A percentile compares a stretch with the other conserved stretches of the same genome.
phyloP scores from a whole-genome alignment of 2,113 vertebrate genomes.

The Phaetusa simplex region DNA sequence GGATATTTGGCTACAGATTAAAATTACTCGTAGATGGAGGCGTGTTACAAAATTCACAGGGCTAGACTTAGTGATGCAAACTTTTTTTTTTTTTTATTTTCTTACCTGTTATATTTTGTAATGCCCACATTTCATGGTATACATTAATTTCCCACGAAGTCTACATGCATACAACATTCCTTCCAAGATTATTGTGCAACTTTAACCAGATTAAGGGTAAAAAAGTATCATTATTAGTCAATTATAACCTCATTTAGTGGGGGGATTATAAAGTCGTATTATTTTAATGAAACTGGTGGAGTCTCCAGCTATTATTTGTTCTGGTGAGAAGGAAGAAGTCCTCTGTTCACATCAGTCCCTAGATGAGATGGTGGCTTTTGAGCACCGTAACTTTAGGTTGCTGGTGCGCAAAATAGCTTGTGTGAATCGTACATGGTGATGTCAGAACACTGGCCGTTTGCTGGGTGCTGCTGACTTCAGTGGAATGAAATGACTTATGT shows the following conservation, averaged over 20 bases:
- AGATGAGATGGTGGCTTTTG: background rate
- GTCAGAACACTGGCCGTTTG: background rate
- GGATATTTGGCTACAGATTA: background rate
- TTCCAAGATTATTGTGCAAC: background rate
- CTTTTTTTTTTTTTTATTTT: background rate
- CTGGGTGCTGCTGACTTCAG: background rate
- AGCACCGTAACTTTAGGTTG: background rate
- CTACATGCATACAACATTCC: background rate
- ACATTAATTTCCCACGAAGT: background rate
- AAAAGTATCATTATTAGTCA: background rate
- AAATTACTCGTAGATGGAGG: background rate
- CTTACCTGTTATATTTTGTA: background rate
- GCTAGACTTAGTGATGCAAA: background rate
- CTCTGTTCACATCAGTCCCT: background rate
- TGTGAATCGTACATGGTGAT: background rate
- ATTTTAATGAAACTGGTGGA: background rate
- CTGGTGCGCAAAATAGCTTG: background rate
- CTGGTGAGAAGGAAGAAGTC: background rate
- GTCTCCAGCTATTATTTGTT: background rate
- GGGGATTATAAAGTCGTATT: background rate
- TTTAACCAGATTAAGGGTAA: background rate
- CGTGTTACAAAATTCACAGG: background rate
- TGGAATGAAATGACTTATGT: background rate
- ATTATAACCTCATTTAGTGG: background rate
- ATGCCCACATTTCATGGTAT: background rate